Percentiles rank a stretch among this genome's conserved stretches.
phyloP scores from a whole-genome alignment of 2,113 vertebrate species.

The Coptodon bakossiorum region DNA sequence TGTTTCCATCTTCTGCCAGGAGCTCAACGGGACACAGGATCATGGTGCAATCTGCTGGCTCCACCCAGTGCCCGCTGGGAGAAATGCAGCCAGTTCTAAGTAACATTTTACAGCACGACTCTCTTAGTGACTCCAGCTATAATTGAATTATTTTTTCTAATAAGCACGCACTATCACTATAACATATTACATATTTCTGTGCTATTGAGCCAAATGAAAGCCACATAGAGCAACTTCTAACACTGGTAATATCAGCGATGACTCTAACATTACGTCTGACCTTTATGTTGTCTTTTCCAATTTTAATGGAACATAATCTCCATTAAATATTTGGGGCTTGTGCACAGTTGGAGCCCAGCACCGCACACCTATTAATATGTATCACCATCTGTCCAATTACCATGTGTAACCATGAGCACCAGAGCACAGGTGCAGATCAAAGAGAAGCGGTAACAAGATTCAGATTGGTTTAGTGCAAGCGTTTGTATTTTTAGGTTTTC shows the following conservation, averaged over 20 bases:
- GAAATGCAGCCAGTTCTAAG: neutral
- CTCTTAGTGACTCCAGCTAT: neutral
- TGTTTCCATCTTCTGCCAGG: neutral
- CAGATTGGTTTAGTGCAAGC: neutral
- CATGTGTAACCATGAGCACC: neutral
- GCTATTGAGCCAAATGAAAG: neutral
- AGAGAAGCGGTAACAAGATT: neutral
- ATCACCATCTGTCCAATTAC: neutral
- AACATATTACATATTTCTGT: neutral
- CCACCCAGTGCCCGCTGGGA: conserved; percentile 5
- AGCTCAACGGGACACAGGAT: neutral
- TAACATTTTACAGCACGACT: neutral
- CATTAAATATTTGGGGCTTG: neutral
- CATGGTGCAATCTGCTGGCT: neutral
- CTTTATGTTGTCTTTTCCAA: neutral
- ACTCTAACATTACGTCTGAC: neutral
- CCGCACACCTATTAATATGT: neutral
- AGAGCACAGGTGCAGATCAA: neutral
- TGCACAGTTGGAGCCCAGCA: neutral
- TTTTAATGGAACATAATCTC: neutral
- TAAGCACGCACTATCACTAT: neutral
- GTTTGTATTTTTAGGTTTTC: neutral
- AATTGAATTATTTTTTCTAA: neutral
- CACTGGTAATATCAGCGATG: neutral
- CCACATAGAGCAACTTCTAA: neutral